phyloP scores from a whole-genome alignment of 1,140 invertebrate genomes.

The Chrysomallon squamiferum region DNA sequence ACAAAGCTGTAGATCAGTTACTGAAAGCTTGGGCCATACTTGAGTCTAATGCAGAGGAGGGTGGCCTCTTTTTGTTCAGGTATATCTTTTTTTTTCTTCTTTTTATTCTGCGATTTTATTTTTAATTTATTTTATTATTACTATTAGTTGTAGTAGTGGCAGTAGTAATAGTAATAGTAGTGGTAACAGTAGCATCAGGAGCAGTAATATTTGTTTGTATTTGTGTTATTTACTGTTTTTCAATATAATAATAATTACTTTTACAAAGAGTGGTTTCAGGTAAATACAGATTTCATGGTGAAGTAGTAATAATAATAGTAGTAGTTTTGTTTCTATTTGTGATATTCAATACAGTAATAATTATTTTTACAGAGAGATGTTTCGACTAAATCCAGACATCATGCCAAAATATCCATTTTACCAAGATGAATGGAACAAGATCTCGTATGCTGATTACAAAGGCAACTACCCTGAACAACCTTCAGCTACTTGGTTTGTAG shows the following conservation, averaged over 20 bases:
- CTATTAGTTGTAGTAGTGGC: neutral
- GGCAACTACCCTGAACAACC: constrained; percentile 58
- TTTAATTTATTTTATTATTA: neutral
- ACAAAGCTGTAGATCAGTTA: constrained; percentile 48
- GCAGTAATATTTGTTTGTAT: no score
- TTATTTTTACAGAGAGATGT: constrained; percentile 55
- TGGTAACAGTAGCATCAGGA: no score
- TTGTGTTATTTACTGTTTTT: no score
- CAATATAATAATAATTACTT: no score
- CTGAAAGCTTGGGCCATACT: constrained; percentile 56
- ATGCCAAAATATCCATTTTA: constrained; percentile 61
- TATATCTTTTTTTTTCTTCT: constrained; percentile 14
- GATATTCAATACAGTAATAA: no score
- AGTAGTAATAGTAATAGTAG: no score
- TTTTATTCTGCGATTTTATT: neutral
- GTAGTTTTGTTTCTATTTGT: no score
- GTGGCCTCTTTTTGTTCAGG: constrained; percentile 57
- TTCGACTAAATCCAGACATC: constrained; percentile 53
- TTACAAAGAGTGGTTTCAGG: no score
- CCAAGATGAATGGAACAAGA: constrained; percentile 63
- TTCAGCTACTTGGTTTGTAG: constrained; percentile 59
- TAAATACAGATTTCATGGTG: no score
- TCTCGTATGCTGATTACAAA: constrained; percentile 59
- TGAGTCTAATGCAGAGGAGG: constrained; percentile 55
- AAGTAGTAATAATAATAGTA: no score